Evolutionary conservation across 1,140 invertebrate species (phyloP).

Genomic region (honey bee (Apis mellifera)): DNA sequence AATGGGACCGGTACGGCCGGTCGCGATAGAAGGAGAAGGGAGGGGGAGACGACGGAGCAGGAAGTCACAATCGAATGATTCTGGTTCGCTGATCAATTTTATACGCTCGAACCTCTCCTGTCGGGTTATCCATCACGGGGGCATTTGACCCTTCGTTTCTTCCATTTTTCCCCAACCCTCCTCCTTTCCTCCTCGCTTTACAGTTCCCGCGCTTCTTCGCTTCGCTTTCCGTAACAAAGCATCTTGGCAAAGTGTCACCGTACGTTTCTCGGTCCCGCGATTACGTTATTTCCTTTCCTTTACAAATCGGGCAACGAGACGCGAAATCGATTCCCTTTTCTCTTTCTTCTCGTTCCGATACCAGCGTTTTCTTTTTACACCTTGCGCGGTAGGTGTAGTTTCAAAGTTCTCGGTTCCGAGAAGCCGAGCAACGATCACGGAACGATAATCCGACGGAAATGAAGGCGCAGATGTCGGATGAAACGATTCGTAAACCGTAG

Average conservation of each 20-base stretch:
- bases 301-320: too few relatives aligned
- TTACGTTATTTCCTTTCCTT: too few relatives aligned
- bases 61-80: conserved; percentile 73
- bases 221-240: not conserved
- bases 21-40: conserved; percentile 28
- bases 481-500: conserved; percentile 57
- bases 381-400: too few relatives aligned
- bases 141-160: conserved; percentile 66
- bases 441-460: conserved; percentile 23
- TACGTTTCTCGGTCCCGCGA: not conserved
- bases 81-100: conserved; percentile 72
- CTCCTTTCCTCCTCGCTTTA: conserved; percentile 25
- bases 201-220: conserved; percentile 25
- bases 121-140: conserved; percentile 65
- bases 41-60: conserved; percentile 41
- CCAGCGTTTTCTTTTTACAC: conserved; percentile 25
- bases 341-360: too few relatives aligned
- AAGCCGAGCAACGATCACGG: not conserved
- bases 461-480: conserved; percentile 12
- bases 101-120: conserved; percentile 61
- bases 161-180: conserved; percentile 61
- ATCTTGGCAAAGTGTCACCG: too few relatives aligned
- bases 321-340: not conserved
- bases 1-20: conserved; percentile 44
- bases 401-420: too few relatives aligned